phyloP scores from a whole-genome alignment of 2,113 vertebrate species.

The Ochotona princeps region DNA sequence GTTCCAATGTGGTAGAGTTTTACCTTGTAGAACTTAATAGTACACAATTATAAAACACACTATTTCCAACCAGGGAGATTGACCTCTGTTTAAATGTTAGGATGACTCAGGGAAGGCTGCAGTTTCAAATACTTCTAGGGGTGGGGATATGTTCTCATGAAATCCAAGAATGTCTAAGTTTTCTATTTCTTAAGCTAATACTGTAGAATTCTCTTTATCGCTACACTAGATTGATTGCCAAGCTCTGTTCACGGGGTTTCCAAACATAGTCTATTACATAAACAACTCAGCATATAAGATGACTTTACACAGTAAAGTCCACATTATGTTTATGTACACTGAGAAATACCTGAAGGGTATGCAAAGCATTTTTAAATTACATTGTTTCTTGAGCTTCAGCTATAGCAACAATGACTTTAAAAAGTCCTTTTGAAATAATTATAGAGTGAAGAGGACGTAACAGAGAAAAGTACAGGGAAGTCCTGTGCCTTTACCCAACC shows the following conservation, averaged over 20 bases:
- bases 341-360: not conserved
- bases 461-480: slow-evolving; percentile 33
- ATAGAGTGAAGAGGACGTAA: slow-evolving; percentile 2
- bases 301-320: slow-evolving; percentile 31
- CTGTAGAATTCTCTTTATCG: not conserved
- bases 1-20: slow-evolving; percentile 88
- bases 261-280: slow-evolving; percentile 13
- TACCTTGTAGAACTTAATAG: slow-evolving; percentile 88
- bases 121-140: not conserved
- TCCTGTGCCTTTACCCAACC: not conserved
- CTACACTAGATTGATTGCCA: slow-evolving; percentile 8
- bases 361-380: slow-evolving; percentile 34
- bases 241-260: not conserved
- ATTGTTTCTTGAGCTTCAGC: slow-evolving; percentile 5
- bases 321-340: not conserved
- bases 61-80: slow-evolving; percentile 78
- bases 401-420: not conserved
- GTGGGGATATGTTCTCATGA: too few species aligned
- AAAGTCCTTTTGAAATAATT: slow-evolving; percentile 51
- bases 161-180: not conserved
- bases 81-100: slow-evolving; percentile 66
- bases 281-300: slow-evolving; percentile 2
- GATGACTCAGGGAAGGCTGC: slow-evolving; percentile 26
- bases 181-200: not conserved
- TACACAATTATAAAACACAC: slow-evolving; percentile 86